These are phyloP conservation scores for Pristionchus arcanus DNA, from an alignment of 2,888 invertebrate genomes.

Conservation along the genomic window DNA sequence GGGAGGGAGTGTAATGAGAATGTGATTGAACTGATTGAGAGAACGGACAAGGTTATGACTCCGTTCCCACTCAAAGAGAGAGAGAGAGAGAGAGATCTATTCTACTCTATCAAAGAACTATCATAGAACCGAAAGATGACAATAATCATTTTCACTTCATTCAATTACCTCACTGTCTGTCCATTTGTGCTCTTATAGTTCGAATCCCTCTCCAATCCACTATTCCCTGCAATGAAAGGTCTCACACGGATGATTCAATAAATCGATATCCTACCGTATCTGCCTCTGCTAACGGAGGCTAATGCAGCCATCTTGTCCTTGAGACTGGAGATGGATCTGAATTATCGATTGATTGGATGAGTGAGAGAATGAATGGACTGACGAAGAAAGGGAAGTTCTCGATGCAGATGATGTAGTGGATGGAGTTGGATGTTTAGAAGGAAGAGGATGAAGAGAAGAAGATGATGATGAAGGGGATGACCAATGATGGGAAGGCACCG, in stretches of 20 bases:
- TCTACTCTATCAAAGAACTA: background rate
- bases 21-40: background rate
- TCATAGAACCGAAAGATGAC: background rate
- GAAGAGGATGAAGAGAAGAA: background rate
- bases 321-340: conserved; percentile 5
- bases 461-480: background rate
- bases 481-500: background rate
- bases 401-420: background rate
- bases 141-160: background rate
- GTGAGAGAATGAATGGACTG: background rate
- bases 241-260: background rate
- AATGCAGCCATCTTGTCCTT: conserved; percentile 39
- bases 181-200: conserved; percentile 20
- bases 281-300: background rate
- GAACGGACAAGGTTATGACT: conserved; percentile 7
- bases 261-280: conserved; percentile 35
- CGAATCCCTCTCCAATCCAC: conserved; percentile 2
- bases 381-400: conserved; percentile 2
- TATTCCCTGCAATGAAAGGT: background rate
- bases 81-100: background rate
- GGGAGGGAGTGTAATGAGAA: conserved; percentile 9
- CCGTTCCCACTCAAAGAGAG: background rate
- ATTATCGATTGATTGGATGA: conserved; percentile 14
- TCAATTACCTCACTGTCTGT: background rate
- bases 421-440: conserved; percentile 13